These are phyloP conservation scores for Chymomyza fuscimana DNA, from an alignment of 2,888 invertebrate species.

Conservation along the genomic window DNA sequence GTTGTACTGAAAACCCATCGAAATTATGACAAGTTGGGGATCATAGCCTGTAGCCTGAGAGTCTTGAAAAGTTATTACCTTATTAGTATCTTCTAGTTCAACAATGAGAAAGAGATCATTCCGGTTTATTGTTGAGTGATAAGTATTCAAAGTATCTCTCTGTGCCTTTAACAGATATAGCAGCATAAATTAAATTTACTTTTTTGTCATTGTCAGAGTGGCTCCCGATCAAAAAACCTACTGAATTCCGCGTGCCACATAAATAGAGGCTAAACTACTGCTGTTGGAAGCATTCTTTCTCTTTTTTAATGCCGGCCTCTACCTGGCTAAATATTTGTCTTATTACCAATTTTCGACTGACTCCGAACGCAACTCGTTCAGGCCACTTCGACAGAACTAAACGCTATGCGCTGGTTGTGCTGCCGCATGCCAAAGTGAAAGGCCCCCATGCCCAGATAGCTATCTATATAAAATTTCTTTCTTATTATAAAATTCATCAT, in stretches of 20 bases:
- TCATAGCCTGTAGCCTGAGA: neutral
- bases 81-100: neutral
- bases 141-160: too few relatives aligned
- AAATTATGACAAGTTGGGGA: neutral
- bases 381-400: too few relatives aligned
- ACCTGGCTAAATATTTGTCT: neutral
- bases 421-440: slow-evolving; percentile 10
- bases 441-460: slow-evolving; percentile 4
- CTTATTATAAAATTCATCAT: slow-evolving; percentile 62
- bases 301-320: neutral
- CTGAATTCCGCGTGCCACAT: too few relatives aligned
- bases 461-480: slow-evolving; percentile 6
- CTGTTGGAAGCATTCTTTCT: too few relatives aligned
- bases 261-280: too few relatives aligned
- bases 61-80: neutral
- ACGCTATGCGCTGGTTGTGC: neutral
- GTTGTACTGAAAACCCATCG: neutral
- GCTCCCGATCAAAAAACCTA: neutral
- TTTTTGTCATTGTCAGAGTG: neutral
- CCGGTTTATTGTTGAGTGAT: too few relatives aligned
- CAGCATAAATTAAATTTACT: too few relatives aligned
- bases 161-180: too few relatives aligned
- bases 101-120: neutral
- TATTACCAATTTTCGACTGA: neutral
- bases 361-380: neutral